phyloP scores from a whole-genome alignment of 2,888 invertebrate genomes.

The Acrobasis repandana region DNA sequence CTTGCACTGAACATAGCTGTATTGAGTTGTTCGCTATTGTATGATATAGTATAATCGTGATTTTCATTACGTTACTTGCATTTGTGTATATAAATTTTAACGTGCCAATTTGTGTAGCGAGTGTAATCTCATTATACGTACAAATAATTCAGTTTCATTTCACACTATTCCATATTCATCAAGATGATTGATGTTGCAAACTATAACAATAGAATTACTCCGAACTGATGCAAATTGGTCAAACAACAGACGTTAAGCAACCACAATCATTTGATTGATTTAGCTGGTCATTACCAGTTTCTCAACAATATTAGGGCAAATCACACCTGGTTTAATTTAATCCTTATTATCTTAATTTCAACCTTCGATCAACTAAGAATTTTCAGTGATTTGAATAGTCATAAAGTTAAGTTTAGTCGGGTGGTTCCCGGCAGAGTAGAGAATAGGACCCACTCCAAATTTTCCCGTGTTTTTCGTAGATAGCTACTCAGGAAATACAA shows the following conservation, averaged over 20 bases:
- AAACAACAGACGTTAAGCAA: neutral
- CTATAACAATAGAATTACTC: slow-evolving; percentile 7
- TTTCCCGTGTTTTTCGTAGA: no score
- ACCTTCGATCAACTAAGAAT: no score
- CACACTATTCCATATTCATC: slow-evolving; percentile 4
- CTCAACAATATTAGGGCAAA: neutral
- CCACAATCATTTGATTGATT: slow-evolving; percentile 5
- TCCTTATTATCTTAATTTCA: no score
- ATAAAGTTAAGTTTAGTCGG: no score
- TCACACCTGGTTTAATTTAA: neutral
- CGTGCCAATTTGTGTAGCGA: neutral
- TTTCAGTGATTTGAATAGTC: no score
- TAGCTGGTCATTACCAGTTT: slow-evolving; percentile 6
- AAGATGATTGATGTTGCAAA: slow-evolving; percentile 14
- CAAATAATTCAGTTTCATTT: slow-evolving; percentile 1
- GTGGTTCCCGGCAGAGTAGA: no score
- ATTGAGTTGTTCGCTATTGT: no score
- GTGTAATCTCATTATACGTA: neutral
- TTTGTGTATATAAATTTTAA: neutral
- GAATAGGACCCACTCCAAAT: no score
- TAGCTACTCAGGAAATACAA: no score
- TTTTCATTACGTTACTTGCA: neutral
- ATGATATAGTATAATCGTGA: no score
- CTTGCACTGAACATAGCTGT: no score
- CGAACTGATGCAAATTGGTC: neutral